Evolutionary conservation across 2,113 vertebrate genomes (phyloP).

Genomic region (Elanus axillaris): DNA sequence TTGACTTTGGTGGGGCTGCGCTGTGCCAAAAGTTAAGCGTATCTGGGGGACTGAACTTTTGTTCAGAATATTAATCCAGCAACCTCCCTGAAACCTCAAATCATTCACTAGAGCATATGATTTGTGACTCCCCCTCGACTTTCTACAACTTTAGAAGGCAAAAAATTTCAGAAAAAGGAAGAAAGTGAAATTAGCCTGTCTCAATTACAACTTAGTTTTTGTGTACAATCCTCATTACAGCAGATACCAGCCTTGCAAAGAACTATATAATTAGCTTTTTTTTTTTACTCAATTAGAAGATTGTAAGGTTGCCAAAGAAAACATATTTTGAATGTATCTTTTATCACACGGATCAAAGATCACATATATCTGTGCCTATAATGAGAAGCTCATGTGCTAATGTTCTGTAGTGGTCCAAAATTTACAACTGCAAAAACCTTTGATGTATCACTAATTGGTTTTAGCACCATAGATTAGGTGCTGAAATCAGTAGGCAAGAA

Average conservation of each 20-base stretch:
- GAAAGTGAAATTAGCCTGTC: background rate
- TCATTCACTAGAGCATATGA: background rate
- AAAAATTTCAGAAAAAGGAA: background rate
- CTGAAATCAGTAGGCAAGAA: conserved; percentile 67
- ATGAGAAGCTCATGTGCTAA: conserved; percentile 53
- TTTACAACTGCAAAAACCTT: conserved; percentile 62
- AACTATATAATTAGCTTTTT: conserved; percentile 45
- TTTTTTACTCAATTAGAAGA: conserved; percentile 39
- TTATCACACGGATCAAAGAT: conserved; percentile 53
- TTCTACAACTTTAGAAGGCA: background rate
- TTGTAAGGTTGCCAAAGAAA: conserved; percentile 48
- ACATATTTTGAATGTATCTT: conserved; percentile 55
- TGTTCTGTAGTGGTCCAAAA: conserved; percentile 57
- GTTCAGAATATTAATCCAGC: background rate
- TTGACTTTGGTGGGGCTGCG: background rate
- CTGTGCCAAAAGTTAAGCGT: background rate
- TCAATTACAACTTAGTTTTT: conserved; percentile 31
- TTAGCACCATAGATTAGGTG: conserved; percentile 72
- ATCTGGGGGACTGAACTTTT: background rate
- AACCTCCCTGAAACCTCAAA: background rate
- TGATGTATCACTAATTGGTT: conserved; percentile 71
- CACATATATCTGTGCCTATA: conserved; percentile 12
- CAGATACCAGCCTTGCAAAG: background rate
- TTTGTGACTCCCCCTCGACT: too few species aligned
- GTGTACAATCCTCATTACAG: background rate